Evolutionary conservation across 1,140 invertebrate genomes (phyloP).

Genomic region (Acromyrmex charruanus): DNA sequence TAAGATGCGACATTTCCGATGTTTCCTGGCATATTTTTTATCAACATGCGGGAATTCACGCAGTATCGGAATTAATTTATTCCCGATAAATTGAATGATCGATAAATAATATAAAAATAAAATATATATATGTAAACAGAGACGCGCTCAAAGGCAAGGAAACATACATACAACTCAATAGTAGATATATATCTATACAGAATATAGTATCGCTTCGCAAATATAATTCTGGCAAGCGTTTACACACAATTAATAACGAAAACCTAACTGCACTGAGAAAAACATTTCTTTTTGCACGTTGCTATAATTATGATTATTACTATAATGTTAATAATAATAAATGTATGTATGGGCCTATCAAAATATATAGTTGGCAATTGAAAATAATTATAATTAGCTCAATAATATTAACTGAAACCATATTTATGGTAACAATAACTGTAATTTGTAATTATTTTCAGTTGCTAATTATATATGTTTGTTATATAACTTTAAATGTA

Average conservation of each 20-base stretch:
- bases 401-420: too few relatives aligned
- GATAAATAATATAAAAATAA: background rate
- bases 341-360: too few relatives aligned
- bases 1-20: conserved; percentile 32
- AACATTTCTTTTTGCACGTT: too few relatives aligned
- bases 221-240: conserved; percentile 80
- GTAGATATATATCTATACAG: conserved; percentile 66
- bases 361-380: too few relatives aligned
- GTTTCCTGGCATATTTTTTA: background rate
- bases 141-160: conserved; percentile 72
- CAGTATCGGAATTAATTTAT: conserved; percentile 12
- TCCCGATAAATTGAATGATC: background rate
- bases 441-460: too few relatives aligned
- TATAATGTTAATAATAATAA: too few relatives aligned
- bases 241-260: conserved; percentile 70
- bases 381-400: too few relatives aligned
- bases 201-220: conserved; percentile 78
- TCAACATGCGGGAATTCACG: background rate
- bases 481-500: too few relatives aligned
- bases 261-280: conserved; percentile 40
- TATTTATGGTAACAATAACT: too few relatives aligned
- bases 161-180: conserved; percentile 72
- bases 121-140: background rate
- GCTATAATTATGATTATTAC: too few relatives aligned
- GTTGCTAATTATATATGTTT: too few relatives aligned